Evolutionary conservation across 2,113 vertebrate species (phyloP).

Genomic region (Ardeotis arabs): DNA sequence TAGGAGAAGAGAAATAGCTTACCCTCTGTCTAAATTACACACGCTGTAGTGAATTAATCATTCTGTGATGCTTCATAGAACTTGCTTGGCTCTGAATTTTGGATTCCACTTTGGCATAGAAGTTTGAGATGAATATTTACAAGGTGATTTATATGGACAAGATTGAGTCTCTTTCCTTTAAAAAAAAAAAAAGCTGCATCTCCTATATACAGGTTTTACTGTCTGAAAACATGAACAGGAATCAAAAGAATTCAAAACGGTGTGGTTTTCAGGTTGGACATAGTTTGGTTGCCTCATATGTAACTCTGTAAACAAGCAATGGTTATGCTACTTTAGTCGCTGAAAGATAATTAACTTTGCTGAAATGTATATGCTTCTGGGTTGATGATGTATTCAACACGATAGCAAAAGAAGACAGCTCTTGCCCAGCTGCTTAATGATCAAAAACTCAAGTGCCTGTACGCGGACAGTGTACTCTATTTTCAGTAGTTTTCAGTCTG

Average conservation of each 20-base stretch:
- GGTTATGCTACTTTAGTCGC: background rate
- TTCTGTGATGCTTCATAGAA: background rate
- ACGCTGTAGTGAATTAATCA: background rate
- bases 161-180: background rate
- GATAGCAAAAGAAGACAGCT: background rate
- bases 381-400: background rate
- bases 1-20: conserved; percentile 33
- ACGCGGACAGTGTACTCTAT: background rate
- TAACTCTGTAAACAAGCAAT: background rate
- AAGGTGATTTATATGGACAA: background rate
- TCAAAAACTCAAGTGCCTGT: conserved; percentile 11
- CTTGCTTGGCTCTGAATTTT: background rate
- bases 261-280: background rate
- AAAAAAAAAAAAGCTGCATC: background rate
- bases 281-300: background rate
- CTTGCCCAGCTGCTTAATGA: conserved; percentile 5
- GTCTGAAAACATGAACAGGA: background rate
- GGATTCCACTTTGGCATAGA: background rate
- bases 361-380: background rate
- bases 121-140: background rate
- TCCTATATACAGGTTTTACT: background rate
- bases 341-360: conserved; percentile 1
- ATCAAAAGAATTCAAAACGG: background rate
- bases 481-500: background rate
- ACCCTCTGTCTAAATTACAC: conserved; percentile 26